A percentile compares a stretch with the other conserved stretches of the same genome.
Conservation (phyloP, 2,888 invertebrate species). For the Scelioninae gen. 2 region DNA sequence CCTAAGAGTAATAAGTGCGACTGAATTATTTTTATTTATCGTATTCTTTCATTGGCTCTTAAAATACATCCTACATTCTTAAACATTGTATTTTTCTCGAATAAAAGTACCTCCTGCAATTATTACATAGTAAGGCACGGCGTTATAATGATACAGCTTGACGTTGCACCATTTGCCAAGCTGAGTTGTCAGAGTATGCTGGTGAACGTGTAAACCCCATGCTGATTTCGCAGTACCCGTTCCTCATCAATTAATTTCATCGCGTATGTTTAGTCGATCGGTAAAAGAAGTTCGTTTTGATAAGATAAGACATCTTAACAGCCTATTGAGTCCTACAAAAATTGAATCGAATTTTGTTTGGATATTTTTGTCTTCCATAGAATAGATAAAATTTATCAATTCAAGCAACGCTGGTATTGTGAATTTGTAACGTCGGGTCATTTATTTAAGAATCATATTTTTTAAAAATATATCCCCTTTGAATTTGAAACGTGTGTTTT, state of each 20-base stretch:
- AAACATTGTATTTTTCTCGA: no score
- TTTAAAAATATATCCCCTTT: no score
- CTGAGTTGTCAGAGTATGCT: constrained; percentile 16
- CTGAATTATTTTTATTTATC: no score
- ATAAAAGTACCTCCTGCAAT: constrained; percentile 3
- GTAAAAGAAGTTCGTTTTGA: constrained; percentile 39
- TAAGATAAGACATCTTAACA: constrained; percentile 27
- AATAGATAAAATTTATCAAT: no score
- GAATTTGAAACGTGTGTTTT: no score
- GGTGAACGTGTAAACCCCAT: constrained; percentile 19
- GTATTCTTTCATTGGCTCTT: no score
- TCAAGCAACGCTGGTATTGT: no score
- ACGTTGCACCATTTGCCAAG: constrained; percentile 16
- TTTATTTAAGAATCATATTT: no score
- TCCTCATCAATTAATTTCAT: constrained; percentile 38
- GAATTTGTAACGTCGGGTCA: no score
- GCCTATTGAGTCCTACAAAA: not conserved
- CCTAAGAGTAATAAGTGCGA: no score
- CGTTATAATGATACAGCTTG: constrained; percentile 19
- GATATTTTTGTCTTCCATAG: no score
- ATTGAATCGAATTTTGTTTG: constrained; percentile 5
- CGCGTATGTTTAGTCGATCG: constrained; percentile 6
- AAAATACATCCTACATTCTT: no score
- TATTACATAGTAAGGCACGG: constrained; percentile 25
- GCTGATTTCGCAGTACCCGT: constrained; percentile 20